These are phyloP conservation scores for Chrysocyon brachyurus DNA, from an alignment of 2,797 vertebrate species.

Conservation along the genomic window DNA sequence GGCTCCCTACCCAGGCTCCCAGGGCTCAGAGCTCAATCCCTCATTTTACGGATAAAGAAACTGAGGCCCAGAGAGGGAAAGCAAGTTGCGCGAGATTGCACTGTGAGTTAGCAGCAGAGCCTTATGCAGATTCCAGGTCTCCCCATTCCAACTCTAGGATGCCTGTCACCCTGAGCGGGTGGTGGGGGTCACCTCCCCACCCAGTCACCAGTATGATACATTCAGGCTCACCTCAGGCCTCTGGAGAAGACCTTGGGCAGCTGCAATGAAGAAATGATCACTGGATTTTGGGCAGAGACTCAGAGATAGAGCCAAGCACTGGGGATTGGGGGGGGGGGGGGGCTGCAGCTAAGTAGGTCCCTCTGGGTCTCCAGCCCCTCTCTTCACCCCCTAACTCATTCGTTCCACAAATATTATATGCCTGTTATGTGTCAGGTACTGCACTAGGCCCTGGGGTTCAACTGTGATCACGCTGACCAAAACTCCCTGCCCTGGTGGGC, in stretches of 20 bases:
- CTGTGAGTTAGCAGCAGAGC: not conserved
- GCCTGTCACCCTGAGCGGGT: not conserved
- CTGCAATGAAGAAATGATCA: not conserved
- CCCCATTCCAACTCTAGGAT: not conserved
- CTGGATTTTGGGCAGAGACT: not conserved
- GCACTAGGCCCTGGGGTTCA: not conserved
- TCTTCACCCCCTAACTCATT: not conserved
- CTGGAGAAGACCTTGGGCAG: not conserved
- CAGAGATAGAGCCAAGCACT: not conserved
- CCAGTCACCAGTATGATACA: not conserved
- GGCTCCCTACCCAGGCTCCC: not conserved
- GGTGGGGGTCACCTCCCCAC: not conserved
- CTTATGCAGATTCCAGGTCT: not conserved
- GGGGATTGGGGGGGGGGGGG: too few relatives aligned
- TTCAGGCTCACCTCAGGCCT: not conserved
- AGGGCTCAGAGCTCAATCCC: not conserved
- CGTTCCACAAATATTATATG: not conserved
- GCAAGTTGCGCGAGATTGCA: not conserved
- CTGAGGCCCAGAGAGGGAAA: constrained; percentile 49
- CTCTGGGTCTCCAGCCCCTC: not conserved
- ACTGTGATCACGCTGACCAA: not conserved
- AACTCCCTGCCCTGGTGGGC: not conserved
- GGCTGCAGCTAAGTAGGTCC: not conserved
- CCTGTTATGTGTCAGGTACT: not conserved
- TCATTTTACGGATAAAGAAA: constrained; percentile 37